These are phyloP conservation scores for Lethrus apterus DNA, from an alignment of 1,140 invertebrate species.

Conservation along the genomic window DNA sequence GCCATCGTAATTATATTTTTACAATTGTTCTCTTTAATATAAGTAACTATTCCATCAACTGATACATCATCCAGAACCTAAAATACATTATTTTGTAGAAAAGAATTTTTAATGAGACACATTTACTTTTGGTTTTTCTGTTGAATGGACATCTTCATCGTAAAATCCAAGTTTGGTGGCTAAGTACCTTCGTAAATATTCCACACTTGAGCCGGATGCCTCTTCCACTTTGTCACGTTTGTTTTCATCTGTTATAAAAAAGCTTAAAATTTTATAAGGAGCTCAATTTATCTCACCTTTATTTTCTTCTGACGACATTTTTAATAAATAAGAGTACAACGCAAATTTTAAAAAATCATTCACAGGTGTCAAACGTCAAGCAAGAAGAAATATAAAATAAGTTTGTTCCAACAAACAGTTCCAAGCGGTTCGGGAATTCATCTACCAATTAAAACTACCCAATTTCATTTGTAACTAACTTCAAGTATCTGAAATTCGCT, in stretches of 20 bases:
- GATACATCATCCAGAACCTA: conserved; percentile 49
- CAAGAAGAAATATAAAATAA: too few species aligned
- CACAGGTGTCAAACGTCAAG: too few species aligned
- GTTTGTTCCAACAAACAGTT: too few species aligned
- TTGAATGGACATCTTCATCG: conserved; percentile 19
- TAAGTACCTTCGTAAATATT: conserved; percentile 22
- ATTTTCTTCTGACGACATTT: conserved; percentile 5
- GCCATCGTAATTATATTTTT: conserved; percentile 88
- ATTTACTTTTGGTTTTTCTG: conserved; percentile 19
- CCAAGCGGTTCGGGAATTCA: too few species aligned
- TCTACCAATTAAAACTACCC: too few species aligned
- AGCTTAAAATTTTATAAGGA: not conserved
- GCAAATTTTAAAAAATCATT: too few species aligned
- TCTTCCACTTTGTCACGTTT: not conserved
- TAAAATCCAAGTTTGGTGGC: conserved; percentile 27
- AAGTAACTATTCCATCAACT: conserved; percentile 62
- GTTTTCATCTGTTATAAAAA: not conserved
- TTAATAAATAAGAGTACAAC: not conserved
- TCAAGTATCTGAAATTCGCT: too few species aligned
- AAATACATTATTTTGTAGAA: conserved; percentile 11
- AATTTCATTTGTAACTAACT: too few species aligned
- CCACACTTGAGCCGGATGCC: conserved; percentile 17
- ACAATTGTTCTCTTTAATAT: conserved; percentile 66
- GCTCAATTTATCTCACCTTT: conserved; percentile 6
- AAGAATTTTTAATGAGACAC: not conserved